Base-by-base conservation (phyloP, 2,888 invertebrate species). In the Microctonus aethiopoides region DNA sequence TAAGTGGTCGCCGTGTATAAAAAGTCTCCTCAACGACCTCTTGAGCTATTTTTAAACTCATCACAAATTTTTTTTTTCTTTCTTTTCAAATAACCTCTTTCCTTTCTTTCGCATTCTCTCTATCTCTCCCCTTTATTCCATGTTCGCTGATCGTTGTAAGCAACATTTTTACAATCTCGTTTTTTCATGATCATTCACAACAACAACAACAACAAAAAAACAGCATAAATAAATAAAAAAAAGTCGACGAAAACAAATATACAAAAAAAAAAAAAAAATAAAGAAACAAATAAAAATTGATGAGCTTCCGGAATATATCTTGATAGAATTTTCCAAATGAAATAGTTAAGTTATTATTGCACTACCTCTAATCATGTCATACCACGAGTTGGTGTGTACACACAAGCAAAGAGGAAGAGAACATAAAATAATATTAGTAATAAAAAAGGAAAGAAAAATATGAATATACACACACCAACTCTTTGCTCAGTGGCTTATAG, bases 31-130 rank as follows among this genome's bases (percentile, higher is more conserved):
- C 57, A 16, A 29, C 29, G 57, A 57, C 57, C 57, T 32, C 57
- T 32, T 32, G 57, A 32, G 32, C 57, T 57, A 57, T 57, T 57
- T 57, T 32, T 57, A 57, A 10, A 57, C 57, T 16, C 29, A 57
- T 46, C 46, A 16, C 16, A 46, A 46, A 29, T 29, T 52, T 52
- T 57, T 7, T 32, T n/a, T 57, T 32, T 57, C 32, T 57, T 57
- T n/a, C 29, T 10, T 16, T 32, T n/a, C 32, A 32, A 57, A 26
- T 32, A 29, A 32, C 57, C 57, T 29, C 57, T 29, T n/a, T 7
- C n/a, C 6, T 16, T 46, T 39, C n/a, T 39, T n/a, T 39, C 39
- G 9, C 3, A 3, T n/a, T 46, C 46, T 46, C 9, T 46, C 46
- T n/a, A n/a, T 57, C 57, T 32, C 16, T n/a, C 16, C 46, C 20